These are phyloP conservation scores for Ditylenchus weischeri DNA, from an alignment of 2,888 invertebrate species.

Conservation along the genomic window DNA sequence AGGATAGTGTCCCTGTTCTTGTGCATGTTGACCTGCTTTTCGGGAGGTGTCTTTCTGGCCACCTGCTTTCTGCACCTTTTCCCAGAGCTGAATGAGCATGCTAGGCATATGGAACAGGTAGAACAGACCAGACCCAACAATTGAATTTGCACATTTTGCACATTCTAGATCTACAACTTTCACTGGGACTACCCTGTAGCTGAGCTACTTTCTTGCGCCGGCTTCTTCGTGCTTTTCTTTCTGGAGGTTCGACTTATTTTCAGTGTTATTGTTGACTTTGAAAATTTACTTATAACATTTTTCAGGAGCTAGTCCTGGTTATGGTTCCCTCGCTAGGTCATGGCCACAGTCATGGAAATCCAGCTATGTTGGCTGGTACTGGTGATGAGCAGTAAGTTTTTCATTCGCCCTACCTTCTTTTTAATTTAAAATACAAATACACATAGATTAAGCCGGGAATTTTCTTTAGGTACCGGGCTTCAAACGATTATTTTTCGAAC, in stretches of 20 bases:
- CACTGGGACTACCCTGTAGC: slow-evolving; percentile 51
- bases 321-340: slow-evolving; percentile 51
- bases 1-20: slow-evolving; percentile 51
- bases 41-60: slow-evolving; percentile 66
- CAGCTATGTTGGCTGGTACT: not conserved
- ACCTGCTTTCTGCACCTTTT: slow-evolving; percentile 66
- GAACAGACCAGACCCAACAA: slow-evolving; percentile 5
- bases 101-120: slow-evolving; percentile 31
- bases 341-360: slow-evolving; percentile 15
- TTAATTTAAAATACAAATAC: too few relatives aligned
- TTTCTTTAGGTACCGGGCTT: too few relatives aligned
- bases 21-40: slow-evolving; percentile 64
- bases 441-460: too few relatives aligned
- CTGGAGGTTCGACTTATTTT: slow-evolving; percentile 34
- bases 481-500: too few relatives aligned
- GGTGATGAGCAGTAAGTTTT: slow-evolving; percentile 9
- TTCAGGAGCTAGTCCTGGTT: slow-evolving; percentile 47
- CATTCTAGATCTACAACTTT: not conserved
- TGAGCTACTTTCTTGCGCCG: slow-evolving; percentile 54
- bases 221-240: slow-evolving; percentile 57
- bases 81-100: slow-evolving; percentile 62
- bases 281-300: too few relatives aligned
- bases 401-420: not conserved
- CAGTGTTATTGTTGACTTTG: too few relatives aligned
- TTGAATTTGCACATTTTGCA: slow-evolving; percentile 11